Evolutionary conservation across 1,140 invertebrate genomes (phyloP).

Genomic region (Triops longicaudatus): DNA sequence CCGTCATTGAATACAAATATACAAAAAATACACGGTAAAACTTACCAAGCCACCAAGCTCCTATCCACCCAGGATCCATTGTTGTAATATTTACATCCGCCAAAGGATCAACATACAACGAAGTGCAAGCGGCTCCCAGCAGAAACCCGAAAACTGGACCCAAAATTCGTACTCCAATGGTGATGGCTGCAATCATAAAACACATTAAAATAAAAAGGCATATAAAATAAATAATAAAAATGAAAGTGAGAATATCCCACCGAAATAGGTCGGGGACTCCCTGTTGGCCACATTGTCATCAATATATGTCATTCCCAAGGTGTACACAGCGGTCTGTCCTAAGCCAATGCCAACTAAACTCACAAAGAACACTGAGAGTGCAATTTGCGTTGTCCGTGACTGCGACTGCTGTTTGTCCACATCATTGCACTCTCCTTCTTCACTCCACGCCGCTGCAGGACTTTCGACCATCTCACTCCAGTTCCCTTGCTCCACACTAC

Average conservation of each 20-base stretch:
- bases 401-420: constrained; percentile 22
- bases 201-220: constrained; percentile 22
- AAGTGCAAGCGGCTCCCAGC: constrained; percentile 79
- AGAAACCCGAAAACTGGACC: constrained; percentile 84
- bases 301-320: constrained; percentile 69
- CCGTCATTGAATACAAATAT: background rate
- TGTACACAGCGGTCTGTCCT: constrained; percentile 76
- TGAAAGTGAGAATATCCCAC: constrained; percentile 41
- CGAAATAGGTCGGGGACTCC: constrained; percentile 88
- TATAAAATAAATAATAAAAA: background rate
- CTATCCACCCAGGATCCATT: constrained; percentile 80
- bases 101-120: constrained; percentile 72
- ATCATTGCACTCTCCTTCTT: constrained; percentile 15
- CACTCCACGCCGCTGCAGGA: background rate
- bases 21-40: constrained; percentile 28
- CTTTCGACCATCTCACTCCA: background rate
- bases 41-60: constrained; percentile 83
- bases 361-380: constrained; percentile 71
- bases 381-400: constrained; percentile 30
- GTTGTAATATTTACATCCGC: constrained; percentile 64
- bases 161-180: constrained; percentile 80
- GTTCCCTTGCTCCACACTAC: background rate
- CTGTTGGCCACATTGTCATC: constrained; percentile 86
- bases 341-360: constrained; percentile 82
- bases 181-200: constrained; percentile 58